Evolutionary conservation across 2,888 invertebrate species (phyloP), one percentile per base, ranked within the genome.

Genomic region (Drosophila lacicola): DNA sequence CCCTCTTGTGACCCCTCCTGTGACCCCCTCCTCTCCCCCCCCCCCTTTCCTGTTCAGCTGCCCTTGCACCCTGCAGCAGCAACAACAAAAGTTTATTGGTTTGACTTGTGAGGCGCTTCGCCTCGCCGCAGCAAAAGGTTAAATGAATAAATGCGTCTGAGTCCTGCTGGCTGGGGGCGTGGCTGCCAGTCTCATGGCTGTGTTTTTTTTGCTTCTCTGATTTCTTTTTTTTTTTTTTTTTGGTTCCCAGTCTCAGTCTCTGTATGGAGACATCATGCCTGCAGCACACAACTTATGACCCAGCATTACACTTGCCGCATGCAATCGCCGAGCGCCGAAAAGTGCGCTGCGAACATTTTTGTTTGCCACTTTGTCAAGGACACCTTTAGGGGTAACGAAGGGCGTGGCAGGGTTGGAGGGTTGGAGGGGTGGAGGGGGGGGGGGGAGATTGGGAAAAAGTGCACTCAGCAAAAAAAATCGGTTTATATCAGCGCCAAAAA

Each of bases 281-380:
- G 77, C 80, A 78, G 73, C 73, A 41, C 58, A 73, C 58, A 77
- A 70, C 80, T 80, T 78, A 78, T 80, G 77, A 73, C 58, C 80
- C 55, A 78, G 80, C 80, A 69, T 78, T 80, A 69, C 73, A 69
- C 73, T 73, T 46, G 55, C 61, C 33, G 53, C 39, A 29, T 68
- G 77, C 65, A 71, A 41, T 55, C 51, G 62, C 60, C 41, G 19
- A 37, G 65, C 51, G 65, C 62, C 50, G 34, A 70, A 63, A 81
- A 78, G 61, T 74, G 74, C 41, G 74, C 78, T 66, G 33, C 61
- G 62, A 57, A 58, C 50, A 63, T 58, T 68, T 71, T 70, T 46
- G 62, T 65, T 63, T 80, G 74, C 65, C 78, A 74, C 78, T 80
- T 80, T 77, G 41, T 70, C 78, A 78, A 68, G 74, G 64, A 68